Evolutionary conservation across 2,797 vertebrate genomes (phyloP).

Genomic region (Falco peregrinus): DNA sequence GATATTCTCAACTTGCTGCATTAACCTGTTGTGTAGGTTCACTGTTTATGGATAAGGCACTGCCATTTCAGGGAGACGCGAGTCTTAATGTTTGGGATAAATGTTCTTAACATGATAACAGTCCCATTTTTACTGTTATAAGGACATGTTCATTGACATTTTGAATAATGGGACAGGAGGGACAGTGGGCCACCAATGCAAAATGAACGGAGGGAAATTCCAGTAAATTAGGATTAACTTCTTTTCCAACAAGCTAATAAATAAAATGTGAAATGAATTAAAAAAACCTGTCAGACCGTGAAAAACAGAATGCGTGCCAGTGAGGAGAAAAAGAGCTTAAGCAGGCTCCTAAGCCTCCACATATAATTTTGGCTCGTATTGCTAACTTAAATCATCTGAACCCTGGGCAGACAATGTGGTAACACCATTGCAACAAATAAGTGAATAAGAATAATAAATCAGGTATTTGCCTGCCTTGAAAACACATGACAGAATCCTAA

Average conservation of each 20-base stretch:
- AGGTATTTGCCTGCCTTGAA: accelerated
- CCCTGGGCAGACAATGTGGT: accelerated
- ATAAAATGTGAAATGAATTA: neutral
- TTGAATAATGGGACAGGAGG: neutral
- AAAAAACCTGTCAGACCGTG: neutral
- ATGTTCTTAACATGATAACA: neutral
- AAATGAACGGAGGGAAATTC: neutral
- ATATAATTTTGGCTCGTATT: neutral
- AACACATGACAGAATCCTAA: neutral
- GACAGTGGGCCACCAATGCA: neutral
- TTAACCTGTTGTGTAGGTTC: neutral
- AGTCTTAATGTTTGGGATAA: neutral
- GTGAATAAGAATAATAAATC: neutral
- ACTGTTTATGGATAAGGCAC: neutral
- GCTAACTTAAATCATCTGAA: neutral
- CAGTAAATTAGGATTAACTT: neutral
- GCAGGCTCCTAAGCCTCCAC: neutral
- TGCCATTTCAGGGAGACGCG: neutral
- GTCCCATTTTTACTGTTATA: neutral
- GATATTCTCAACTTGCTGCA: neutral
- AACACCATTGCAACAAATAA: neutral
- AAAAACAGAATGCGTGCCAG: neutral
- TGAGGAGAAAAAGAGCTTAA: neutral
- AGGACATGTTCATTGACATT: neutral
- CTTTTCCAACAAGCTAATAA: neutral